phyloP scores from a whole-genome alignment of 2,888 invertebrate species.

The Lobophora halterata region DNA sequence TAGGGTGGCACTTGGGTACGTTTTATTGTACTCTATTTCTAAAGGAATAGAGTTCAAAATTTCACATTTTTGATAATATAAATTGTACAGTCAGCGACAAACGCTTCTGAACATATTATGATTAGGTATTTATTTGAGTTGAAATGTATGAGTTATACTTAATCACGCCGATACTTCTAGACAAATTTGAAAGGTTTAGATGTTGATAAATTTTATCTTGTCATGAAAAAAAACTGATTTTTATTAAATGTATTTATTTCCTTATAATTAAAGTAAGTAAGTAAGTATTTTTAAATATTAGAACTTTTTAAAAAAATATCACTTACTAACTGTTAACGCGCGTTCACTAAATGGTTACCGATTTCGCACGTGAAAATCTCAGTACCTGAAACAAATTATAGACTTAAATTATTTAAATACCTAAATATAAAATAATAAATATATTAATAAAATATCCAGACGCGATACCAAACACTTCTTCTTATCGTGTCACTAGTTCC shows the following conservation, averaged over 20 bases:
- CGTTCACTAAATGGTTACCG: slow-evolving; percentile 46
- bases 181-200: background rate
- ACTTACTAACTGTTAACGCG: slow-evolving; percentile 7
- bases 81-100: slow-evolving; percentile 2
- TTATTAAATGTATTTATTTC: too few relatives aligned
- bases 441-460: too few relatives aligned
- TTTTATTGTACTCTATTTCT: background rate
- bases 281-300: too few relatives aligned
- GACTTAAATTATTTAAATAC: background rate
- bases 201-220: slow-evolving; percentile 3
- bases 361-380: slow-evolving; percentile 55
- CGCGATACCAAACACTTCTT: too few relatives aligned
- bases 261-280: too few relatives aligned
- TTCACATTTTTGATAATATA: background rate
- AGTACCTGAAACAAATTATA: slow-evolving; percentile 45
- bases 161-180: too few relatives aligned
- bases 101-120: slow-evolving; percentile 9
- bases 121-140: slow-evolving; percentile 11
- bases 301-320: too few relatives aligned
- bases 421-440: too few relatives aligned
- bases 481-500: too few relatives aligned
- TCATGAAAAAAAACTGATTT: too few relatives aligned
- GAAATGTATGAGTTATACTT: too few relatives aligned
- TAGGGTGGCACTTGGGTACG: background rate
- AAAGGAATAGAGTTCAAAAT: slow-evolving; percentile 8